Evolutionary conservation across 2,113 vertebrate genomes (phyloP).

Genomic region (Xenotilapia flavipinnis): DNA sequence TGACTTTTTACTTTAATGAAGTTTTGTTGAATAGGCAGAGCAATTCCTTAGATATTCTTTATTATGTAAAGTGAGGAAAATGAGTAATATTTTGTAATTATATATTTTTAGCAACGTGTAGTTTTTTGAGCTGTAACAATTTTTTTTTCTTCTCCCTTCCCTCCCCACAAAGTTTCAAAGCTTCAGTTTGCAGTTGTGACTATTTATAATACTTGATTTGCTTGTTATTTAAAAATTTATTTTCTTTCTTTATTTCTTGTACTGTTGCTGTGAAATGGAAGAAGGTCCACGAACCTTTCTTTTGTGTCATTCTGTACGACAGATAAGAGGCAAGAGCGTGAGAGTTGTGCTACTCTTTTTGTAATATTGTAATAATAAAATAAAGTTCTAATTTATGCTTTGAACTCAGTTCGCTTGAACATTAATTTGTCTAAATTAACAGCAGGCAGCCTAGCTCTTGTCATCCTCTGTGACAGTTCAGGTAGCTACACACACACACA

Average conservation of each 20-base stretch:
- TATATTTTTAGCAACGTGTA: constrained; percentile 82
- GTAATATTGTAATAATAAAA: constrained; percentile 86
- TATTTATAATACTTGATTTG: constrained; percentile 79
- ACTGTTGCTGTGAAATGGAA: constrained; percentile 74
- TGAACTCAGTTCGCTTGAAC: not conserved
- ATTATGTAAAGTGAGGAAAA: constrained; percentile 72
- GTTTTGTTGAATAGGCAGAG: constrained; percentile 79
- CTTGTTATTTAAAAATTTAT: constrained; percentile 68
- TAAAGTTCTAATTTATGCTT: constrained; percentile 85
- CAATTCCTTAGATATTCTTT: constrained; percentile 78
- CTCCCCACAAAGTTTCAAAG: constrained; percentile 67
- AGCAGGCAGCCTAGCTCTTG: not conserved
- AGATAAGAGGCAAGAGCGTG: constrained; percentile 64
- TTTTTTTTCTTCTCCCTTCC: not conserved
- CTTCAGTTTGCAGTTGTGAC: constrained; percentile 80
- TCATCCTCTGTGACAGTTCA: not conserved
- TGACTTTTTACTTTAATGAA: constrained; percentile 65
- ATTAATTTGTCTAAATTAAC: not conserved
- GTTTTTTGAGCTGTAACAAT: constrained; percentile 80
- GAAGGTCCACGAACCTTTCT: constrained; percentile 68
- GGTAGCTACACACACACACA: not conserved
- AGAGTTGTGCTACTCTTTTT: constrained; percentile 82
- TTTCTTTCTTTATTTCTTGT: constrained; percentile 58
- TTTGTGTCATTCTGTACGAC: constrained; percentile 71
- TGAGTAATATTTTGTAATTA: constrained; percentile 80